Evolutionary conservation across 2,797 vertebrate species (phyloP), one percentile per base, ranked within the genome.

Genomic region (Notolabrus celidotus): DNA sequence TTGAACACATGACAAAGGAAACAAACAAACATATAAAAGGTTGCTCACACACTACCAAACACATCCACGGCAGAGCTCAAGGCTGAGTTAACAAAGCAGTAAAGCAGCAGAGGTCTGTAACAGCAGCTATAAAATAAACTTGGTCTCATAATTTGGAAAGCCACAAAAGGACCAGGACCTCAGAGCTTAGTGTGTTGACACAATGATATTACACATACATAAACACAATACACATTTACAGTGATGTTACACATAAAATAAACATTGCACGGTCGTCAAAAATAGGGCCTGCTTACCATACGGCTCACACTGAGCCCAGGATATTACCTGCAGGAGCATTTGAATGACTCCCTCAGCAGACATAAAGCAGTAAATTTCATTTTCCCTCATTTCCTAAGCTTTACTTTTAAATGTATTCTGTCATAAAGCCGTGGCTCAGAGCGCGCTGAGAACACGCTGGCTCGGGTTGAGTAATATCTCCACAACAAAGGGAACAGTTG

Each of bases 301-400:
- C 29, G 33, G 68, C 43, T 59, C 34, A 49, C 43, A 45, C 8
- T 46, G 76, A 63, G 61, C 55, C n/a, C 52, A 52, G 53, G 45
- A 80, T 66, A 83, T 82, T 82, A 69, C 77, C 54, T 77, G 62
- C 75, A 73, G 63, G 68, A 70, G 60, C 42, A 53, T 51, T 50
- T 56, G 29, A 84, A 85, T 58, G 64, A 67, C 55, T 86, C 85
- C 74, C 85, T 71, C n/a, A 74, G 66, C 65, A 67, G 82, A 76
- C 77, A 82, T 88, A 80, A 90, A 74, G 31, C 43, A 38, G 64
- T 67, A 59, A 56, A 79, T 71, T 80, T 84, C 62, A 70, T 78
- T 71, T 68, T 43, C 45, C 29, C 60, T 67, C 47, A 69, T 86
- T 79, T 74, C 54, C 64, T 55, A 62, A 61, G 74, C 70, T 83